A percentile compares a stretch with the other conserved stretches of the same genome.
These are phyloP conservation scores for Nephrotoma guestfalica DNA, from an alignment of 2,888 invertebrate species.

Conservation along the genomic window DNA sequence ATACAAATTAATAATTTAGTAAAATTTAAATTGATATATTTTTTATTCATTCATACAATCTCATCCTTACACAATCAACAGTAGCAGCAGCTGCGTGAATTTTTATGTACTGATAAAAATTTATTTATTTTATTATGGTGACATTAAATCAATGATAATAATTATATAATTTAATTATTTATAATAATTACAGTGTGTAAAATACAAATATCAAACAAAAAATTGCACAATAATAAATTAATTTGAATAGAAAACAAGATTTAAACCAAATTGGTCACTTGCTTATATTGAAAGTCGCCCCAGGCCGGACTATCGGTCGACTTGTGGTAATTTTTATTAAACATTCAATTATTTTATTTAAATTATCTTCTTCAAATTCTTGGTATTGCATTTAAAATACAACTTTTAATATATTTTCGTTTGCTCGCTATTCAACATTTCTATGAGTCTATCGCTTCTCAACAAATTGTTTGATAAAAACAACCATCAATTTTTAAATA, in stretches of 20 bases:
- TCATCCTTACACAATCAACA: not conserved
- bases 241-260: not conserved
- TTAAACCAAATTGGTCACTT: not conserved
- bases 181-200: not conserved
- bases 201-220: not conserved
- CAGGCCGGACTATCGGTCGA: not conserved
- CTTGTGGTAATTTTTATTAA: not conserved
- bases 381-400: not conserved
- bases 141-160: not conserved
- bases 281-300: not conserved
- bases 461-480: not conserved
- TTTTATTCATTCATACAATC: not conserved
- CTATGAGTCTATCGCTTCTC: not conserved
- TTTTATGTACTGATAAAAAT: not conserved
- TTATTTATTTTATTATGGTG: not conserved
- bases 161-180: not conserved
- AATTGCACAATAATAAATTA: not conserved
- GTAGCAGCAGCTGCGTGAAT: not conserved
- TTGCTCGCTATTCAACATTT: not conserved
- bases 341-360: not conserved
- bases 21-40: not conserved
- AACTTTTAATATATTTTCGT: not conserved
- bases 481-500: not conserved
- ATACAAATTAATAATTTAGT: not conserved
- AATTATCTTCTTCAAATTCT: not conserved